Conservation (phyloP, 2,888 invertebrate genomes). For the Drosophila gaucha region DNA sequence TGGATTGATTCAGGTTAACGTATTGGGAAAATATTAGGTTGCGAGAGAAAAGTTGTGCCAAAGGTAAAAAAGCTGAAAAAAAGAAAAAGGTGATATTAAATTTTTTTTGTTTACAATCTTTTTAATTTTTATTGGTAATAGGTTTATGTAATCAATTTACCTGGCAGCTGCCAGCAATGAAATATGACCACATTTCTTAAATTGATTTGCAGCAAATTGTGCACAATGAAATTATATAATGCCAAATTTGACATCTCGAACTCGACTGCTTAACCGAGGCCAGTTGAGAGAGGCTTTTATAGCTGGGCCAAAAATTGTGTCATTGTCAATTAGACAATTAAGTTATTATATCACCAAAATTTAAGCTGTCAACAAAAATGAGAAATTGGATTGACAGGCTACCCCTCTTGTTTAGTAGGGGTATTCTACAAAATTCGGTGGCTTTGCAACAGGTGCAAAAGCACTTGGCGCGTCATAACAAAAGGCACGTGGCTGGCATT, state of each 20-base stretch:
- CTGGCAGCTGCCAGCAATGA: slow-evolving; percentile 75
- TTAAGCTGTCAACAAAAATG: slow-evolving; percentile 40
- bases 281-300: slow-evolving; percentile 42
- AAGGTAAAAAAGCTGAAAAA: slow-evolving; percentile 51
- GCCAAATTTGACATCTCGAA: slow-evolving; percentile 42
- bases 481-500: slow-evolving; percentile 32
- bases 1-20: slow-evolving; percentile 45
- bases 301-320: slow-evolving; percentile 11
- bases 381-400: slow-evolving; percentile 36
- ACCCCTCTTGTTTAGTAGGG: neutral
- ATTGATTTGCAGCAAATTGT: slow-evolving; percentile 70
- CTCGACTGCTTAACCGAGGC: neutral
- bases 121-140: too few species aligned
- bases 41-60: slow-evolving; percentile 40
- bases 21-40: slow-evolving; percentile 60
- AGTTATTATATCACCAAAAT: slow-evolving; percentile 52
- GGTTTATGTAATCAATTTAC: slow-evolving; percentile 43
- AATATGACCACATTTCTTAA: slow-evolving; percentile 68
- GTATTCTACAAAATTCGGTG: neutral
- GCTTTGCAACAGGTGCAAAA: slow-evolving; percentile 37
- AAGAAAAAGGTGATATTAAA: neutral
- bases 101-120: neutral
- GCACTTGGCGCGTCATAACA: slow-evolving; percentile 39
- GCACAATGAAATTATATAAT: slow-evolving; percentile 71
- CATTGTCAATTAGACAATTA: slow-evolving; percentile 37